phyloP scores from a whole-genome alignment of 1,140 invertebrate genomes.

The Magallana angulata region DNA sequence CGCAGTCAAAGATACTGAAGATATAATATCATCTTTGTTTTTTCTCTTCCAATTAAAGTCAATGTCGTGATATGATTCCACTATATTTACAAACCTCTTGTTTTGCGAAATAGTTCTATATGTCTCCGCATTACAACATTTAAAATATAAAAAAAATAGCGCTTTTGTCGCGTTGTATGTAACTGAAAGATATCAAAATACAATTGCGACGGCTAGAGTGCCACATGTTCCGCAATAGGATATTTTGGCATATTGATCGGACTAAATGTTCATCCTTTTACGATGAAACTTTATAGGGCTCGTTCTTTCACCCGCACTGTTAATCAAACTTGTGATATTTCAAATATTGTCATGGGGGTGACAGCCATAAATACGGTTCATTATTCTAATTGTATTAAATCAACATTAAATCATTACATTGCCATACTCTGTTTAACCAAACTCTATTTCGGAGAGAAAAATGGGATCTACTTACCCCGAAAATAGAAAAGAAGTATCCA shows the following conservation, averaged over 20 bases:
- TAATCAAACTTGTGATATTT: not conserved
- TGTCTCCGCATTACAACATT: not conserved
- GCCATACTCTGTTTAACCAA: not conserved
- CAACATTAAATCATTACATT: not conserved
- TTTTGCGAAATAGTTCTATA: not conserved
- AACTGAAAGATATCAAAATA: slow-evolving; percentile 25
- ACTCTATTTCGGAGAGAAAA: not conserved
- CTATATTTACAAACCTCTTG: no score
- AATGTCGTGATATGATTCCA: no score
- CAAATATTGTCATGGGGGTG: slow-evolving; percentile 4
- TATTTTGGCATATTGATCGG: slow-evolving; percentile 25
- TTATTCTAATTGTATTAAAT: not conserved
- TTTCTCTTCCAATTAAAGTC: no score
- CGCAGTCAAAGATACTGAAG: no score
- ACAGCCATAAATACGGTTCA: not conserved
- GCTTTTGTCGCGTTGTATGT: not conserved
- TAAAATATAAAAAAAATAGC: no score
- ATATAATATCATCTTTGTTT: no score
- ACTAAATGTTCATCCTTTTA: not conserved
- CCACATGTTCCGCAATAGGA: slow-evolving; percentile 6
- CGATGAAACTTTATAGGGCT: not conserved
- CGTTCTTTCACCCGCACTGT: not conserved
- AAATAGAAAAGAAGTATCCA: not conserved
- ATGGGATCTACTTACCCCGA: not conserved
- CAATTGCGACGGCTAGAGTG: not conserved